Evolutionary conservation across 2,888 invertebrate genomes (phyloP).

Genomic region (Pterostichus madidus): DNA sequence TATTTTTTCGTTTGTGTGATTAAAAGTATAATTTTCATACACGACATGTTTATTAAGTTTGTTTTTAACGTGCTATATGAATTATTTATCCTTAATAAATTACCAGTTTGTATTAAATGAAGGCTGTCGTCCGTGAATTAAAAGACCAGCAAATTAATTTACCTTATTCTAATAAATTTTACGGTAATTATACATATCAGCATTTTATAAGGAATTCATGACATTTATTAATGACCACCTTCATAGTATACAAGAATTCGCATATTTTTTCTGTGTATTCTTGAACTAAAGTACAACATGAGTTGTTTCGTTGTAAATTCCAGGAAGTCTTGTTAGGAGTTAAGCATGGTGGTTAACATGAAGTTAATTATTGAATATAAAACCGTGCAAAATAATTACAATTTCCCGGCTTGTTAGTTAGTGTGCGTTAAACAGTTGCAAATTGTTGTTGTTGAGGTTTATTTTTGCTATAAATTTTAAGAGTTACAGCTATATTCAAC

Average conservation of each 20-base stretch:
- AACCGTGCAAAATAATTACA: conserved; percentile 34
- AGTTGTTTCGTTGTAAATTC: background rate
- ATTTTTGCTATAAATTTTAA: conserved; percentile 39
- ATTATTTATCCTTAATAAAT: background rate
- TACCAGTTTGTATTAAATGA: background rate
- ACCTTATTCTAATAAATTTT: background rate
- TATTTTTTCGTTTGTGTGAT: background rate
- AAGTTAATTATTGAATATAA: conserved; percentile 30
- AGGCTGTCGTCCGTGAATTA: background rate
- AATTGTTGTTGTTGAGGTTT: conserved; percentile 20
- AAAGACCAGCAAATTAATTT: background rate
- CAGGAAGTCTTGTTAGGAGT: background rate
- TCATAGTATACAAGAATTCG: background rate
- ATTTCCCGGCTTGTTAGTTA: conserved; percentile 15
- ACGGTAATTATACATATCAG: background rate
- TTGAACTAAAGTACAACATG: background rate
- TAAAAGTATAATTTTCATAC: background rate
- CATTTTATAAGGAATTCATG: background rate
- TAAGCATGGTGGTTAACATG: background rate
- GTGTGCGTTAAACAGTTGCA: conserved; percentile 34
- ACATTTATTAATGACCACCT: background rate
- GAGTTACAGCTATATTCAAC: conserved; percentile 35
- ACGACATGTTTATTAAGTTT: background rate
- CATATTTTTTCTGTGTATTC: background rate
- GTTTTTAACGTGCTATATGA: background rate